Evolutionary conservation across 2,797 vertebrate genomes (phyloP).

Genomic region (Kryptopterus vitreolus): DNA sequence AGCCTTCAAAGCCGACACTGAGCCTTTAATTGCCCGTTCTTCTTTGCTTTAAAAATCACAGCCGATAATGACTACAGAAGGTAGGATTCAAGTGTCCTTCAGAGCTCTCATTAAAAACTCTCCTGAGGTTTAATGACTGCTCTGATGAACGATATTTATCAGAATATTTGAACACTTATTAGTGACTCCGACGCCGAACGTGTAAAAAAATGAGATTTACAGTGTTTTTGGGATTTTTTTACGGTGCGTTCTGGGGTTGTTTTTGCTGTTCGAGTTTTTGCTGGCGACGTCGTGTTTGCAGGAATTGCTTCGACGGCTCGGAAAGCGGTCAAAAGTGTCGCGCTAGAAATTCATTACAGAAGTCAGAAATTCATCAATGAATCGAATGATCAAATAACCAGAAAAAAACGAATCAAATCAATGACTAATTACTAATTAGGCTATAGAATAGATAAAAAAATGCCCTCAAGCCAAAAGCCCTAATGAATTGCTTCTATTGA

Average conservation of each 20-base stretch:
- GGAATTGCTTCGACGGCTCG: no score
- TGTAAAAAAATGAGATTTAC: no score
- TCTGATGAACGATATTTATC: not conserved
- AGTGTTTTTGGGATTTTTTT: no score
- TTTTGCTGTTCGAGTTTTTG: not conserved
- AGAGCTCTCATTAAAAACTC: slow-evolving; percentile 3
- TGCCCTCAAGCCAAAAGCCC: no score
- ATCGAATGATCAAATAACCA: no score
- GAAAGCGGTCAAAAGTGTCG: no score
- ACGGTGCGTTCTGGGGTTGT: not conserved
- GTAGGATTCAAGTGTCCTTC: slow-evolving; percentile 13
- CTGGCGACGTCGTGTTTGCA: not conserved
- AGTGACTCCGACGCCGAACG: not conserved
- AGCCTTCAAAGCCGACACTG: slow-evolving; percentile 6
- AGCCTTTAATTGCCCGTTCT: slow-evolving; percentile 19
- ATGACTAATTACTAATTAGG: no score
- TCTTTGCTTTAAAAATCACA: slow-evolving; percentile 14
- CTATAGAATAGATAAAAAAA: no score
- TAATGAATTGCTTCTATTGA: no score
- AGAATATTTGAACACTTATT: not conserved
- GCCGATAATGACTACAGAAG: slow-evolving; percentile 4
- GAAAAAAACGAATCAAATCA: no score
- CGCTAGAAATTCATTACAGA: no score
- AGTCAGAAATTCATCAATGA: no score
- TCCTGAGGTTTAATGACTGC: not conserved